These are phyloP conservation scores for Oxytorus armatus DNA, from an alignment of 2,888 invertebrate species.

Conservation along the genomic window DNA sequence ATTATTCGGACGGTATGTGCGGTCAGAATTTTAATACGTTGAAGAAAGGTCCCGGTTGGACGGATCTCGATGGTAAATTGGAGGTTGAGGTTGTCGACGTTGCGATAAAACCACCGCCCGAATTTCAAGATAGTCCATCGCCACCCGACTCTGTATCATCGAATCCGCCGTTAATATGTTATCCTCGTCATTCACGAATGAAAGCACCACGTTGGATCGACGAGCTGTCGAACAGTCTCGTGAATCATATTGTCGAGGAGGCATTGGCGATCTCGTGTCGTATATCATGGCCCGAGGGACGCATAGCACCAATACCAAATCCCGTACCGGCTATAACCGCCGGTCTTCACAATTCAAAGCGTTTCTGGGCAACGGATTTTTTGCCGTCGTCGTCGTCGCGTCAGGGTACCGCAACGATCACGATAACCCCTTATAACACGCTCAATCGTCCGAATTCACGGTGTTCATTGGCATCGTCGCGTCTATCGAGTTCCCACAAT, in stretches of 20 bases:
- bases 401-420: conserved; percentile 79
- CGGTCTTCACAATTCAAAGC: conserved; percentile 70
- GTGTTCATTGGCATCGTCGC: conserved; percentile 91
- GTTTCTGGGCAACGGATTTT: conserved; percentile 87
- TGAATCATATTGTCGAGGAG: conserved; percentile 85
- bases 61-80: conserved; percentile 85
- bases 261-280: conserved; percentile 85
- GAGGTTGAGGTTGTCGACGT: conserved; percentile 85
- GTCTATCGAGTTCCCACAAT: conserved; percentile 94
- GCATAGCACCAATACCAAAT: conserved; percentile 76
- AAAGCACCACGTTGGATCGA: conserved; percentile 80
- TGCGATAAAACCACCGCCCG: conserved; percentile 93
- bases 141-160: conserved; percentile 82
- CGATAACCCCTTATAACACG: conserved; percentile 82
- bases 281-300: conserved; percentile 83
- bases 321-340: conserved; percentile 72
- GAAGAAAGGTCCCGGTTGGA: conserved; percentile 90
- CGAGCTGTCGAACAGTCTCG: conserved; percentile 84
- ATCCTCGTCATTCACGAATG: conserved; percentile 70
- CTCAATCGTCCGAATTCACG: conserved; percentile 89
- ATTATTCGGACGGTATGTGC: conserved; percentile 92
- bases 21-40: conserved; percentile 93
- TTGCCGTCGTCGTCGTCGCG: conserved; percentile 85
- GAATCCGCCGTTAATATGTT: conserved; percentile 77
- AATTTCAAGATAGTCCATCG: conserved; percentile 90